Base-by-base conservation (phyloP, 64 coral and sea anemone genomes). In the Cladopsammia gracilis region DNA sequence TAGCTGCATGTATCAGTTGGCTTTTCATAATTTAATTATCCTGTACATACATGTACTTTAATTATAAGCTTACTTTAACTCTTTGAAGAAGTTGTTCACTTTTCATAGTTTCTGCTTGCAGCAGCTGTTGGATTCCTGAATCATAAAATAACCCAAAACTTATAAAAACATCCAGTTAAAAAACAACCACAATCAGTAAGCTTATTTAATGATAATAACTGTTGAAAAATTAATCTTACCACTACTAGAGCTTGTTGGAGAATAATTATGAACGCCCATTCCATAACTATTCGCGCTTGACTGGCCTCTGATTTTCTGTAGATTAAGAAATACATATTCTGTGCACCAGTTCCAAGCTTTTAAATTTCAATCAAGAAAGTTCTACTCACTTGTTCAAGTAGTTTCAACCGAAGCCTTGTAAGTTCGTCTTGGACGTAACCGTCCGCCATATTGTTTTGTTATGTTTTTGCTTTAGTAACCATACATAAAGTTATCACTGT, bases 91-190 rank as follows among this genome's bases (percentile, higher is more conserved):
- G 95, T 53, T 91, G 75, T 73, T 97, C 48, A 64, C 75, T 72
- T 69, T 76, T 94, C 11, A 94, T 19, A 82, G 93, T 81, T 78
- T 97, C 95, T 60, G 75, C 76, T 75, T 97, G 75, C 12, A 97
- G 82, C 13, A 87, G 15, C 10, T 91, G 61, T 72, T 71, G 64
- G 23, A 60, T 68, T 70, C 77, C 69, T 84, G 23, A 11, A 48
- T 48, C 5, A 19, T 7, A 16, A 46, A 44, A n/a, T 68, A 68
- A n/a, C 16, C 15, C 7, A 68, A 23, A 22, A 2, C 2, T 68
- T 19, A 3, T 19, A 25, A 19, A 8, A 4, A 11, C 6, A 6
- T 54, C 0, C 6, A 54, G 52, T 0, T 7, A 54, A 54, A 54
- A 0, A 53, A 53, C 52, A 11, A 11, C 52, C 16, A 68, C 2